phyloP scores from a whole-genome alignment of 2,888 invertebrate genomes.

The Lithophane socia region DNA sequence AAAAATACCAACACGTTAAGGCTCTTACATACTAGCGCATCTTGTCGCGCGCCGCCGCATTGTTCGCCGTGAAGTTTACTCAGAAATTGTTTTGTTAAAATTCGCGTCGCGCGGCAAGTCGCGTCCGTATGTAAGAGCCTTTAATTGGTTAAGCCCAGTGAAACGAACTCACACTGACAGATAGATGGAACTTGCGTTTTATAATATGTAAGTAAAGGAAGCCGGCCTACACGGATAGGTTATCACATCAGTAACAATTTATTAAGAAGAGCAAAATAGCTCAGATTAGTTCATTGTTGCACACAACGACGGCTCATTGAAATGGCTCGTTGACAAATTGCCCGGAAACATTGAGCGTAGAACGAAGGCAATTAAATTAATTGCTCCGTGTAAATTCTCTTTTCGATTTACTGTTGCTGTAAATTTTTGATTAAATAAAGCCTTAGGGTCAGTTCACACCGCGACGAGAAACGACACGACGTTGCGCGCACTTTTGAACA shows the following conservation, averaged over 20 bases:
- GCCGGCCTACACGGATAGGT: neutral
- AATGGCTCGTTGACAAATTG: neutral
- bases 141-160: neutral
- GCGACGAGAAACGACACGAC: too few relatives aligned
- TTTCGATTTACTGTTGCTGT: too few relatives aligned
- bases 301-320: slow-evolving; percentile 3
- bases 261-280: neutral
- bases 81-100: too few relatives aligned
- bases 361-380: neutral
- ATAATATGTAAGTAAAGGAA: neutral
- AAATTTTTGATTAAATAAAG: too few relatives aligned
- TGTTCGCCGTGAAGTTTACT: too few relatives aligned
- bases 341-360: neutral
- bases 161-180: too few relatives aligned
- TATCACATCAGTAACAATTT: neutral
- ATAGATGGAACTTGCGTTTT: neutral
- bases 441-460: too few relatives aligned
- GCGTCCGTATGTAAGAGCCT: too few relatives aligned
- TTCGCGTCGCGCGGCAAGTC: too few relatives aligned
- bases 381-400: neutral
- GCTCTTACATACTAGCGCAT: too few relatives aligned
- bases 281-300: slow-evolving; percentile 24
- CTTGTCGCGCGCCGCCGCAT: too few relatives aligned
- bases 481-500: too few relatives aligned
- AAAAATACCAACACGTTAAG: neutral